Evolutionary conservation across 37 sponge, comb jelly and placozoan species (phyloP), one percentile per base, ranked within the genome.

Genomic region (Beroe ovata): DNA sequence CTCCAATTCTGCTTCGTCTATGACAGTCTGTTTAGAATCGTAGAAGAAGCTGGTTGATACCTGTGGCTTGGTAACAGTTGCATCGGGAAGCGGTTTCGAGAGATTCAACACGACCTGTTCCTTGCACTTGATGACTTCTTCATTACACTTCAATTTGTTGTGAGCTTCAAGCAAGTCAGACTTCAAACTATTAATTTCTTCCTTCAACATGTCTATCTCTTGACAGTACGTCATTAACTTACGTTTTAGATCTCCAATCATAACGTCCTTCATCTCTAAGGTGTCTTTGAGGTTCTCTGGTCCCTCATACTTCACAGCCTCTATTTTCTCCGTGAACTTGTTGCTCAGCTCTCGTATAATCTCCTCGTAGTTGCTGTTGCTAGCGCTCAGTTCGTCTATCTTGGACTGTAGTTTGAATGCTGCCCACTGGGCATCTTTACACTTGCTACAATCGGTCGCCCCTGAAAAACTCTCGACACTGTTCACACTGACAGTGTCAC

Each of bases 371-470:
- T 42, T 77, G 4, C 54, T 28, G 38, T 77, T 77, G 21, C 84
- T 77, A 1, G 42, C 84, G 3, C 1, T 8, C 26, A 77, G 84
- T 40, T 77, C 84, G 84, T 77, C 54, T 2, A 77, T 77, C 84
- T 36, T 77, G 23, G 84, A 42, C 54, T 77, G 84, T 6, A 77
- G 47, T 19, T 77, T 77, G 38, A 77, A 77, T 0, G 84, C 84
- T 42, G 84, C 84, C 84, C 84, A 77, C 25, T 77, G 84, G 6
- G 84, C 84, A 40, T 77, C 84, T 23, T 77, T 77, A 40, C 84
- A 77, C 38, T 77, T 77, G 3, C 36, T 77, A 36, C 84, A 77
- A 1, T 77, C 54, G 47, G 42, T 25, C 4, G 71, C 38, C 6
- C 54, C 54, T 66, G 69, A 29, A 30, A 32, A 29, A 23, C 84